phyloP scores from a whole-genome alignment of 1,140 invertebrate genomes.

The Heliconius hermathena region DNA sequence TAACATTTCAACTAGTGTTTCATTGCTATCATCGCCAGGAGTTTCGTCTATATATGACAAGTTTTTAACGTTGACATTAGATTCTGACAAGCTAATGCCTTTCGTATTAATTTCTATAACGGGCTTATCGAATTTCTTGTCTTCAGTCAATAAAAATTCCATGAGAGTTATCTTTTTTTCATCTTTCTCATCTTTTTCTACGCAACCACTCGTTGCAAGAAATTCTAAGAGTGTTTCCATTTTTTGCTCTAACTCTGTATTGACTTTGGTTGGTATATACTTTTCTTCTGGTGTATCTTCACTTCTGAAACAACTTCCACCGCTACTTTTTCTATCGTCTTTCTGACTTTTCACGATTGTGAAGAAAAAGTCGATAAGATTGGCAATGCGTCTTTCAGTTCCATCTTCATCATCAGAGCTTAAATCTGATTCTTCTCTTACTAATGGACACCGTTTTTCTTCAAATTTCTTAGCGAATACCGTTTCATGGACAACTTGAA shows the following conservation, averaged over 20 bases:
- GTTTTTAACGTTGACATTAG: constrained; percentile 72
- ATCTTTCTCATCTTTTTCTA: constrained; percentile 68
- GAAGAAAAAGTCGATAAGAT: constrained; percentile 79
- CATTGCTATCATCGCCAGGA: constrained; percentile 67
- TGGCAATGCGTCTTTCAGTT: constrained; percentile 70
- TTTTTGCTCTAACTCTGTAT: constrained; percentile 73
- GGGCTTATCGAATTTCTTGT: constrained; percentile 60
- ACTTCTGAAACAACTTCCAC: constrained; percentile 75
- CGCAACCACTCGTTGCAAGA: constrained; percentile 68
- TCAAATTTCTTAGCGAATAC: constrained; percentile 66
- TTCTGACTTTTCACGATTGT: constrained; percentile 78
- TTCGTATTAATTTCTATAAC: constrained; percentile 66
- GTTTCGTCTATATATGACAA: constrained; percentile 78
- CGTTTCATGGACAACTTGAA: constrained; percentile 79
- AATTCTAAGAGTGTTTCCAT: constrained; percentile 79
- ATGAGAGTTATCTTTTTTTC: constrained; percentile 76
- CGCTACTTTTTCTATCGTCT: constrained; percentile 69
- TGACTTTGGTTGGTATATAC: constrained; percentile 63
- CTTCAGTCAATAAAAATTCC: constrained; percentile 74
- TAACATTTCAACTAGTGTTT: constrained; percentile 75
- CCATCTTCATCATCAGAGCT: constrained; percentile 71
- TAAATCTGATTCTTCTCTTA: constrained; percentile 72
- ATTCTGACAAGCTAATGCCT: constrained; percentile 66
- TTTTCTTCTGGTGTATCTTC: constrained; percentile 72
- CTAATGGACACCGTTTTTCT: constrained; percentile 65